phyloP scores from a whole-genome alignment of 2,113 vertebrate genomes.

The Pyrgilauda ruficollis region DNA sequence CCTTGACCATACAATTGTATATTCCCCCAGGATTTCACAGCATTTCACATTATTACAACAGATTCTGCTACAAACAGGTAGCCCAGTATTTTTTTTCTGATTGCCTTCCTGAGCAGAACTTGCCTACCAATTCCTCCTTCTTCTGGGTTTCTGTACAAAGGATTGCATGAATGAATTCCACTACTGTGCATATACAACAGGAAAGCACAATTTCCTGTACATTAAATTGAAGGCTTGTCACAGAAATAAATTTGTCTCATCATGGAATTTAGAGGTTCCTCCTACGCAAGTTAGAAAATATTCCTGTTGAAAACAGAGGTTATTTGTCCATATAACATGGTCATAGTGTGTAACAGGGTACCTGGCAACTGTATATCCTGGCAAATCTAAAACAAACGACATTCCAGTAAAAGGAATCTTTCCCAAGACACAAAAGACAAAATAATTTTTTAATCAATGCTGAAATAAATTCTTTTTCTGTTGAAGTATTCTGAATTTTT shows the following conservation, averaged over 20 bases:
- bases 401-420: background rate
- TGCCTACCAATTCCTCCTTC: background rate
- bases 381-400: background rate
- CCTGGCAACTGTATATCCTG: rapidly evolving
- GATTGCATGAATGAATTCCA: background rate
- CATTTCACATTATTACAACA: background rate
- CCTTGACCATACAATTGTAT: background rate
- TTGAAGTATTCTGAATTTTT: background rate
- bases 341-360: background rate
- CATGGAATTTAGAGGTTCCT: background rate
- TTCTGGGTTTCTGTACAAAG: background rate
- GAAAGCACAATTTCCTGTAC: background rate
- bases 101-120: background rate
- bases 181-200: background rate
- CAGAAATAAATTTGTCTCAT: background rate
- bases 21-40: background rate
- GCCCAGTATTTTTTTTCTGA: background rate
- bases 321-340: background rate
- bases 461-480: background rate
- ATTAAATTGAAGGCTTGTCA: background rate
- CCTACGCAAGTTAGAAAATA: background rate
- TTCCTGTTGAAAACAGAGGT: background rate
- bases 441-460: background rate
- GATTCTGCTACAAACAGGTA: background rate
- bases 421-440: background rate